phyloP scores from a whole-genome alignment of 2,888 invertebrate genomes.

The Campoplex capitator region DNA sequence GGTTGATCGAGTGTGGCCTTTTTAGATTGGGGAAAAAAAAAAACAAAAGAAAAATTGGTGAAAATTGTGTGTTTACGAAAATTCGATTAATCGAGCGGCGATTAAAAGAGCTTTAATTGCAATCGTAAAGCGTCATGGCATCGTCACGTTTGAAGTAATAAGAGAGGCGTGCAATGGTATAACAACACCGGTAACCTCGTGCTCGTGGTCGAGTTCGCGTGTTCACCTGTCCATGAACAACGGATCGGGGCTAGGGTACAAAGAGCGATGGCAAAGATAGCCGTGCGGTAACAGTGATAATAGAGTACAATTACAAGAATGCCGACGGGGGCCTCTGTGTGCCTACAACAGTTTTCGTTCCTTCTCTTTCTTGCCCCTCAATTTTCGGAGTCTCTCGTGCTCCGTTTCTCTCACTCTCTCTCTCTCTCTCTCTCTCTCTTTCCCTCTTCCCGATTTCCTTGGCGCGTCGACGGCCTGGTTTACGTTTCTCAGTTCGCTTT shows the following conservation, averaged over 20 bases:
- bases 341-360: constrained; percentile 41
- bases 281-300: constrained; percentile 73
- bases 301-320: constrained; percentile 76
- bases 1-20: background rate
- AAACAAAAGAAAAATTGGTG: background rate
- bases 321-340: constrained; percentile 63
- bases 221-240: constrained; percentile 74
- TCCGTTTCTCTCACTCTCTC: constrained; percentile 30
- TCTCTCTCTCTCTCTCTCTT: constrained; percentile 22
- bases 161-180: constrained; percentile 34
- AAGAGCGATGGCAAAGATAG: constrained; percentile 73
- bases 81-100: background rate
- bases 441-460: constrained; percentile 46
- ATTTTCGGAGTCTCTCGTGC: constrained; percentile 45
- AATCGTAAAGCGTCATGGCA: background rate
- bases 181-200: constrained; percentile 61
- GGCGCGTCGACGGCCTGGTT: constrained; percentile 63
- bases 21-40: background rate
- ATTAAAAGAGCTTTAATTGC: background rate
- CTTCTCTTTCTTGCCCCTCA: constrained; percentile 43
- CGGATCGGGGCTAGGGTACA: constrained; percentile 71
- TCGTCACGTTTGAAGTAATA: constrained; percentile 36
- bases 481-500: constrained; percentile 59
- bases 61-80: background rate
- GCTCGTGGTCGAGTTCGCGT: constrained; percentile 69